Evolutionary conservation across 2,797 vertebrate species (phyloP).

Genomic region (Amblyopsis hoosieri): DNA sequence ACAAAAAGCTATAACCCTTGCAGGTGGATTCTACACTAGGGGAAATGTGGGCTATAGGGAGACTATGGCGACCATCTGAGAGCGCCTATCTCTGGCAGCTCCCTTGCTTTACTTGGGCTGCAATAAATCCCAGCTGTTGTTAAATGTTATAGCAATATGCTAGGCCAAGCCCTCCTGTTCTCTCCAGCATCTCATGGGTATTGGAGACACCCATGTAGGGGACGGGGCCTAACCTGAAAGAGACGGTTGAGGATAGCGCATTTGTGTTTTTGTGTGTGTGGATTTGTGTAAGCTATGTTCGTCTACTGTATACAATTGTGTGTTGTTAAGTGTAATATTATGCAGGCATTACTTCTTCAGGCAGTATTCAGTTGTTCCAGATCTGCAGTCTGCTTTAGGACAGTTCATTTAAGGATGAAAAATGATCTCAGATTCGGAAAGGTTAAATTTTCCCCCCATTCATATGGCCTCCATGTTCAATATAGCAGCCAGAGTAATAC

Average conservation of each 20-base stretch:
- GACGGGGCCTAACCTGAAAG: constrained; percentile 31
- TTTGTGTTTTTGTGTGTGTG: not conserved
- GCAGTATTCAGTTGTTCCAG: too few relatives aligned
- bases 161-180: constrained; percentile 65
- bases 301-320: too few relatives aligned
- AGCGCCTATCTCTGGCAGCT: constrained; percentile 63
- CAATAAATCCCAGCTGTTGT: constrained; percentile 70
- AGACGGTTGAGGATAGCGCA: constrained; percentile 21
- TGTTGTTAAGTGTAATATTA: too few relatives aligned
- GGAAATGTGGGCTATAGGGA: constrained; percentile 45
- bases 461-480: constrained; percentile 7
- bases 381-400: too few relatives aligned
- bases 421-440: too few relatives aligned
- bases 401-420: too few relatives aligned
- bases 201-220: constrained; percentile 59
- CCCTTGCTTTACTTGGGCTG: constrained; percentile 57
- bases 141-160: constrained; percentile 54
- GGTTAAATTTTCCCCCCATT: not conserved
- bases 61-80: constrained; percentile 55
- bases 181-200: constrained; percentile 57
- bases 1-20: constrained; percentile 42
- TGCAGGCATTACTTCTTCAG: too few relatives aligned
- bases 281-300: too few relatives aligned
- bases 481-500: constrained; percentile 22
- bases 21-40: constrained; percentile 33